Evolutionary conservation across 2,113 vertebrate species (phyloP).

Genomic region (Mormyrus lacerda): DNA sequence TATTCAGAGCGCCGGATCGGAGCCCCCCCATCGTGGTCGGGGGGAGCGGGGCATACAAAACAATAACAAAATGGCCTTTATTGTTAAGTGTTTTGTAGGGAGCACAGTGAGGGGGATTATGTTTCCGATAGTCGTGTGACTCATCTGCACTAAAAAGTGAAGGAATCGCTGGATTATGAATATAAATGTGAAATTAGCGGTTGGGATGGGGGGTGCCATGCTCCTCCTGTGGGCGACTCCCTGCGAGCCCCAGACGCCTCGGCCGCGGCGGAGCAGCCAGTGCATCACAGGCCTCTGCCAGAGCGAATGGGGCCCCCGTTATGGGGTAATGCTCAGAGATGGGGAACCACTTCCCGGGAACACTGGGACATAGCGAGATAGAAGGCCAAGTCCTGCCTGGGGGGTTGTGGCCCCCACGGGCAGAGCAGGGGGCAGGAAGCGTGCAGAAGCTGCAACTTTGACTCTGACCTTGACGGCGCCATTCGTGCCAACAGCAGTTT

Average conservation of each 20-base stretch:
- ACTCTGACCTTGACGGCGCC: not conserved
- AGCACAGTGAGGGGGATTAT: constrained; percentile 42
- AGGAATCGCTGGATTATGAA: constrained; percentile 38
- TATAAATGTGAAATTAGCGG: constrained; percentile 28
- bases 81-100: constrained; percentile 45
- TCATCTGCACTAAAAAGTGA: constrained; percentile 34
- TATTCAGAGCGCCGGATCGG: constrained; percentile 58
- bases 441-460: not conserved
- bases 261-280: not conserved
- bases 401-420: not conserved
- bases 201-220: not conserved
- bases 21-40: not conserved
- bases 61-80: constrained; percentile 50
- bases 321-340: not conserved
- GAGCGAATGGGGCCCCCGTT: not conserved
- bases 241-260: not conserved
- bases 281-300: not conserved
- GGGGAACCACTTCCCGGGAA: not conserved
- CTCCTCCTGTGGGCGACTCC: not conserved
- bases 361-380: not conserved
- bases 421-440: not conserved
- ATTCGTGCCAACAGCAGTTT: not conserved
- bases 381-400: not conserved
- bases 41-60: constrained; percentile 30
- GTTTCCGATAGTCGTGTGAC: constrained; percentile 40